These are phyloP conservation scores for Platysternon megacephalum DNA, from an alignment of 2,113 vertebrate species.

Conservation along the genomic window DNA sequence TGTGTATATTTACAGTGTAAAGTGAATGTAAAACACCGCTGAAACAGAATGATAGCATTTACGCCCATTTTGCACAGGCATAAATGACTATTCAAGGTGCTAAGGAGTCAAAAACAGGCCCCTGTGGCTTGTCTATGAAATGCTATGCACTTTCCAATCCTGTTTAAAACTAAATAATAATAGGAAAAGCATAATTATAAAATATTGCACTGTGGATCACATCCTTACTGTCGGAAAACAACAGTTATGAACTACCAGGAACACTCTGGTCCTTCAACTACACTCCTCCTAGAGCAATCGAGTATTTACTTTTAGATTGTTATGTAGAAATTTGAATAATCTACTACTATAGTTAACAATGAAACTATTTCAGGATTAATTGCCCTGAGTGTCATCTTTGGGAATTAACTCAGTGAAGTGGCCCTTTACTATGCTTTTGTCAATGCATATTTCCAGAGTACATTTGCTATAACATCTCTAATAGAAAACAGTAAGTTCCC, in stretches of 20 bases:
- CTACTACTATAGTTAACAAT: background rate
- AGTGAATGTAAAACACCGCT: background rate
- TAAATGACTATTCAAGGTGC: background rate
- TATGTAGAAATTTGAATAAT: background rate
- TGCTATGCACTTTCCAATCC: background rate
- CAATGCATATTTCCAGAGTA: background rate
- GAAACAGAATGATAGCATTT: background rate
- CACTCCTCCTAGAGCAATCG: background rate
- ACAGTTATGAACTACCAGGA: background rate
- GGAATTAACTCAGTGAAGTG: background rate
- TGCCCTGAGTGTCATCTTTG: background rate
- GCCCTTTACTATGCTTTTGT: background rate
- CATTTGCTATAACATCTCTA: background rate
- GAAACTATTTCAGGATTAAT: background rate
- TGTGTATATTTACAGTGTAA: background rate
- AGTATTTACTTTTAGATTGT: background rate
- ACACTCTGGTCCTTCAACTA: background rate
- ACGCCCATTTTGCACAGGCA: background rate
- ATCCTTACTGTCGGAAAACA: background rate
- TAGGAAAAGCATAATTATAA: background rate
- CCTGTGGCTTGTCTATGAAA: background rate
- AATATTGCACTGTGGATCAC: background rate
- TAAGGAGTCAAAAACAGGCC: background rate
- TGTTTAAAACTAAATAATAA: background rate
- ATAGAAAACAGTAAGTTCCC: slow-evolving; percentile 52